phyloP scores from a whole-genome alignment of 2,797 vertebrate species.

The Lepilemur ruficaudatus region DNA sequence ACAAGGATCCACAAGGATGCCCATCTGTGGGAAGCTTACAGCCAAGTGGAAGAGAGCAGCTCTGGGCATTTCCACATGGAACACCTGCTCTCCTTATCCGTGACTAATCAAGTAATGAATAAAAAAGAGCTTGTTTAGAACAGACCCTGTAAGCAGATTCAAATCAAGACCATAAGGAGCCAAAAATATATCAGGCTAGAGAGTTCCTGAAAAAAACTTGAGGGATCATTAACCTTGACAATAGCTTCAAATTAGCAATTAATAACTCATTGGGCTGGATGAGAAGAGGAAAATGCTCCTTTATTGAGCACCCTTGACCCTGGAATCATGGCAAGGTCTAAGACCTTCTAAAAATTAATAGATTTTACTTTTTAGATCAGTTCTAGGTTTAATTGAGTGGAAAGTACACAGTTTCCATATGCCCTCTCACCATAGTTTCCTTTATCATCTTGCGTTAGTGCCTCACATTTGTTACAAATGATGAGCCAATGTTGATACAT shows the following conservation, averaged over 20 bases:
- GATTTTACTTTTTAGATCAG: background rate
- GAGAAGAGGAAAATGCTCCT: background rate
- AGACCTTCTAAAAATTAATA: background rate
- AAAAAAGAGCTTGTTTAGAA: background rate
- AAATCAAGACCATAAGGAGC: background rate
- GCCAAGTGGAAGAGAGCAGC: background rate
- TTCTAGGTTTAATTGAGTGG: background rate
- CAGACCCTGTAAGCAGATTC: background rate
- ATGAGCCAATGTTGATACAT: background rate
- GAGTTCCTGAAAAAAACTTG: background rate
- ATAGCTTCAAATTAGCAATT: background rate
- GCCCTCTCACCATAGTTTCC: no score
- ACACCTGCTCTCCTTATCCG: background rate
- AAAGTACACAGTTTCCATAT: background rate
- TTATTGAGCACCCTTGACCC: background rate
- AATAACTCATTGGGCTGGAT: background rate
- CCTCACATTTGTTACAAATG: background rate
- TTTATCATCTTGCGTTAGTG: background rate
- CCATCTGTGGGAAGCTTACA: background rate
- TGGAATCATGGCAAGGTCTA: background rate
- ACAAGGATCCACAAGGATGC: background rate
- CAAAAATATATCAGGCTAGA: background rate
- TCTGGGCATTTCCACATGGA: background rate
- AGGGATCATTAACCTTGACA: background rate
- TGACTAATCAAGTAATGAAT: background rate